Conservation (phyloP, 2,797 vertebrate genomes). For the Melanotaenia maccullochi region DNA sequence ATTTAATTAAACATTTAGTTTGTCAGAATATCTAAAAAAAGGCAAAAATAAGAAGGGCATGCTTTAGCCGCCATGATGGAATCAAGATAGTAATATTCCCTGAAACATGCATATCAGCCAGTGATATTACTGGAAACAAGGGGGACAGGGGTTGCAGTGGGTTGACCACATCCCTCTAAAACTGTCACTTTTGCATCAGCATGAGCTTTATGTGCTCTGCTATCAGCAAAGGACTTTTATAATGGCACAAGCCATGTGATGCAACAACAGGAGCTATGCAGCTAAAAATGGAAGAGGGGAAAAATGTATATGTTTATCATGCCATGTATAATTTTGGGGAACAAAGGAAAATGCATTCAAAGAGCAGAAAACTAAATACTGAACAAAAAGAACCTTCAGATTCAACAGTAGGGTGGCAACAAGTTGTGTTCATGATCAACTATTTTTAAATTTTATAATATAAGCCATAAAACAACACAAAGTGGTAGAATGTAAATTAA, state of each 20-base stretch:
- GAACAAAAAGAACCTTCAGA: not conserved
- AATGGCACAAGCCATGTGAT: slow-evolving; percentile 8
- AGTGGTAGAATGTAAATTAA: not conserved
- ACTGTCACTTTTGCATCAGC: slow-evolving; percentile 1
- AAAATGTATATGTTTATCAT: slow-evolving; percentile 4
- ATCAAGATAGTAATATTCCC: slow-evolving; percentile 69
- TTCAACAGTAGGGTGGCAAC: no score
- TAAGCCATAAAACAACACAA: not conserved
- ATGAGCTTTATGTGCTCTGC: slow-evolving; percentile 11
- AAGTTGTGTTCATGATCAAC: not conserved
- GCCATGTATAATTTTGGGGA: slow-evolving; percentile 3
- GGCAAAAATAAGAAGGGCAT: slow-evolving; percentile 41
- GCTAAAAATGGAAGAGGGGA: slow-evolving; percentile 6
- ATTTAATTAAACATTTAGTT: slow-evolving; percentile 31
- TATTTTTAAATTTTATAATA: not conserved
- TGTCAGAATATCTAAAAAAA: slow-evolving; percentile 33
- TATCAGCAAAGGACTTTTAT: slow-evolving; percentile 4
- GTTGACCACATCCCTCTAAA: slow-evolving; percentile 1
- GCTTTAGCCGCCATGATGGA: slow-evolving; percentile 44
- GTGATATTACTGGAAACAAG: slow-evolving; percentile 75
- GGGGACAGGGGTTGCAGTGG: slow-evolving; percentile 54
- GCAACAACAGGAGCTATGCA: slow-evolving; percentile 41
- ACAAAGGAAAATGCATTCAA: not conserved
- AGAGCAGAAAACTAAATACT: not conserved
- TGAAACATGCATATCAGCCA: slow-evolving; percentile 79